A percentile compares a stretch with the other conserved stretches of the same genome.
phyloP scores from a whole-genome alignment of 2,113 vertebrate species.

The Delphinus delphis region DNA sequence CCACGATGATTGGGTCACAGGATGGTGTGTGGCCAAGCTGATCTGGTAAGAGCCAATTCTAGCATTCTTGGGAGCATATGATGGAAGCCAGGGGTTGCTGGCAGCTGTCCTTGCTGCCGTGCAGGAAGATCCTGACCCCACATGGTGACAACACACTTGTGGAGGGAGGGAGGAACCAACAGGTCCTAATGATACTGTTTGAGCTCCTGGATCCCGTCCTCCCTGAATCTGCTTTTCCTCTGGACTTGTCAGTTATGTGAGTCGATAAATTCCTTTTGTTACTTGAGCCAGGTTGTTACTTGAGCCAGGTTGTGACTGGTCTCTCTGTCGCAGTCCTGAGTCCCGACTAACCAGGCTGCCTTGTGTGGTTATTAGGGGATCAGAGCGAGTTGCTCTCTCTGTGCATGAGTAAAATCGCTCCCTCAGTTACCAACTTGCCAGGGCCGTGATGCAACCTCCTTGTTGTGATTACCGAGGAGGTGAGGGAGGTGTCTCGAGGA shows the following conservation, averaged over 20 bases:
- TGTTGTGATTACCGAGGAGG: too few species aligned
- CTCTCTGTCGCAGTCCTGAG: not conserved
- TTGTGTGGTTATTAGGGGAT: not conserved
- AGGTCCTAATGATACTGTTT: too few species aligned
- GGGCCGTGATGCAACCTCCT: not conserved
- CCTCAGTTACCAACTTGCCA: not conserved
- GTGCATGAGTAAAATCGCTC: not conserved
- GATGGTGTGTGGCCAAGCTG: not conserved
- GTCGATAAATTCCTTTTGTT: not conserved
- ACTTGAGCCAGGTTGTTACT: not conserved
- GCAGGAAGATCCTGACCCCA: not conserved
- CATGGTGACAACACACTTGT: fast-evolving
- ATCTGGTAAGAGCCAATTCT: not conserved
- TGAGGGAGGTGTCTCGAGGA: not conserved
- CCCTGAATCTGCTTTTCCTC: not conserved
- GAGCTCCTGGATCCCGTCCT: not conserved
- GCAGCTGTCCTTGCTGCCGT: not conserved
- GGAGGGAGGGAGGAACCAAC: not conserved
- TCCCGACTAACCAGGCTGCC: not conserved
- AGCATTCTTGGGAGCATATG: not conserved
- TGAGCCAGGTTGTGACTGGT: not conserved
- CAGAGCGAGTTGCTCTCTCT: not conserved
- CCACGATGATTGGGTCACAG: not conserved
- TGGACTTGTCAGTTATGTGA: not conserved
- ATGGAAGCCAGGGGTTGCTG: not conserved